Conservation (phyloP, 1,140 invertebrate genomes). For the Drosophila varians region DNA sequence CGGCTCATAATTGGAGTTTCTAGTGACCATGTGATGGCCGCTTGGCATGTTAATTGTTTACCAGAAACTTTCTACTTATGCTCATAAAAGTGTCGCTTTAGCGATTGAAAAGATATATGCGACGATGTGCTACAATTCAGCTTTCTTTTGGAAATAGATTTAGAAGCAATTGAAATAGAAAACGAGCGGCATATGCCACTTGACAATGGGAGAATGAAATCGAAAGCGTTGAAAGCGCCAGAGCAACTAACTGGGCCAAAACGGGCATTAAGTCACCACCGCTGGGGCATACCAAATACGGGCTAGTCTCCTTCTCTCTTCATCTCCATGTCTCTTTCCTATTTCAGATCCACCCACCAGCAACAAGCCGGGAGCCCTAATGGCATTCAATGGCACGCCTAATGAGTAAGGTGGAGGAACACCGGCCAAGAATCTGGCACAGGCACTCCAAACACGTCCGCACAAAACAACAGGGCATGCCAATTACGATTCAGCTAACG, state of each 20-base stretch:
- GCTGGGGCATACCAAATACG: conserved; percentile 70
- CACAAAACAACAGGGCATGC: conserved; percentile 56
- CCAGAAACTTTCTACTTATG: conserved; percentile 76
- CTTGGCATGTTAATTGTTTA: conserved; percentile 73
- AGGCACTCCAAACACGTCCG: conserved; percentile 36
- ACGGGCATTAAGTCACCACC: conserved; percentile 67
- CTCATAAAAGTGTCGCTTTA: conserved; percentile 73
- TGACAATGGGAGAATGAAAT: conserved; percentile 67
- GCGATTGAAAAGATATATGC: conserved; percentile 71
- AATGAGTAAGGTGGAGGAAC: conserved; percentile 37
- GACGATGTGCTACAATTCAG: conserved; percentile 63
- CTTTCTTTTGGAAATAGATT: conserved; percentile 74
- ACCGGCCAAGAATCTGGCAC: conserved; percentile 68
- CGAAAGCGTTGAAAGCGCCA: conserved; percentile 72
- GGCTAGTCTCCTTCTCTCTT: background rate
- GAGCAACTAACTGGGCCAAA: conserved; percentile 71
- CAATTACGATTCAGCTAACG: conserved; percentile 67
- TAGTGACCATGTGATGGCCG: conserved; percentile 43
- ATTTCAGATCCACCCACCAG: conserved; percentile 34
- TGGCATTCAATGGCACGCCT: conserved; percentile 34
- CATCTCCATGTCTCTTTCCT: conserved; percentile 22
- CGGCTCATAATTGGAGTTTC: conserved; percentile 57
- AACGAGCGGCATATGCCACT: conserved; percentile 46
- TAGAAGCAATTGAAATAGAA: conserved; percentile 82
- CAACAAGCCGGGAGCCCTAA: background rate